Evolutionary conservation across 2,888 invertebrate species (phyloP).

Genomic region (Ethmia dodecea): DNA sequence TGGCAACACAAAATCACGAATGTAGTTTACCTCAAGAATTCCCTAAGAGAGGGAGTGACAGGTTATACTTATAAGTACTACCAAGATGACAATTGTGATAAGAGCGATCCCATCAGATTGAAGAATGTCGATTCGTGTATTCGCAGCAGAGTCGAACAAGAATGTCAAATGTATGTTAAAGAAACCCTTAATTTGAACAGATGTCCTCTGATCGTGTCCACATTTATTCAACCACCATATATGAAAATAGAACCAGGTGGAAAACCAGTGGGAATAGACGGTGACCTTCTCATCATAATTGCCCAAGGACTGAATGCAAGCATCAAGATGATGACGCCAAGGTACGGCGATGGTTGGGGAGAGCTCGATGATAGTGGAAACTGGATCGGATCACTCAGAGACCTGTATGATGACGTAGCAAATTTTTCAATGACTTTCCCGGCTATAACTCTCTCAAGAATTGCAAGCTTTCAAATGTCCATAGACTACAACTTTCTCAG

Average conservation of each 20-base stretch:
- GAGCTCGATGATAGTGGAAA: conserved; percentile 36
- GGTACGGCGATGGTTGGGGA: conserved; percentile 50
- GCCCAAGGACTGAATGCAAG: conserved; percentile 44
- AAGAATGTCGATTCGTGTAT: conserved; percentile 22
- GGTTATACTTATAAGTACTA: conserved; percentile 49
- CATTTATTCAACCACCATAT: conserved; percentile 47
- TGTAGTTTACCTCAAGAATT: conserved; percentile 35
- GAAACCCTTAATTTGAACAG: conserved; percentile 44
- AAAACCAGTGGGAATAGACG: conserved; percentile 50
- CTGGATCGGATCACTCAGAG: conserved; percentile 58
- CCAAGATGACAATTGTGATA: conserved; percentile 36
- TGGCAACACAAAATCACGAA: conserved; percentile 51
- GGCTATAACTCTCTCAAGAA: conserved; percentile 42
- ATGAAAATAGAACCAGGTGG: conserved; percentile 39
- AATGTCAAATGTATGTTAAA: conserved; percentile 32
- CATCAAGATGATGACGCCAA: conserved; percentile 42
- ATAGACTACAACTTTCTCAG: conserved; percentile 29
- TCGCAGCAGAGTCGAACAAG: conserved; percentile 8
- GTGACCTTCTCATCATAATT: conserved; percentile 44
- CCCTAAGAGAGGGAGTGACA: conserved; percentile 16
- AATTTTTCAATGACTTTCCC: conserved; percentile 61
- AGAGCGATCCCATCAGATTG: conserved; percentile 33
- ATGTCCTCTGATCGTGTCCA: conserved; percentile 49
- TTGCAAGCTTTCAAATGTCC: conserved; percentile 47
- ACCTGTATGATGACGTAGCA: conserved; percentile 46